Evolutionary conservation across 2,888 invertebrate species (phyloP), one percentile per base, ranked within the genome.

Genomic region (Orchesellides sinensis): DNA sequence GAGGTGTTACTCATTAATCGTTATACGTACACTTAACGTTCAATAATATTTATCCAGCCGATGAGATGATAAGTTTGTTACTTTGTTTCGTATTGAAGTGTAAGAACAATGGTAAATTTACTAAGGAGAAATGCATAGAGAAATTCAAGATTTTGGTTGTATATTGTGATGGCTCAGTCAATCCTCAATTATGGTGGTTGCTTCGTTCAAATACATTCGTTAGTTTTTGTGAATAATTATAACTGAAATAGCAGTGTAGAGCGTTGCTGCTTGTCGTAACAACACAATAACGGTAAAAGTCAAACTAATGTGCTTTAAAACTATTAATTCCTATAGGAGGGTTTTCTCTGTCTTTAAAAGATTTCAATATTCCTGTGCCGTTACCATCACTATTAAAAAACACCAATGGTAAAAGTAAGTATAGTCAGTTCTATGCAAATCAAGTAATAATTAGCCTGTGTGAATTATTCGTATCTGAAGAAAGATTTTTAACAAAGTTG

Each of bases 251-350:
- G 40, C 14, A 40, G 40, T 14, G 2, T 14, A 32, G n/a, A 40
- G 40, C 40, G 40, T n/a, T 17, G 19, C 25, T 59, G 59, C 59
- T 59, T 59, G 23, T 59, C 23, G 59, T 59, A 59, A 59, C 56
- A 25, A 68, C 17, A 27, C 68, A 68, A 68, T 49, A 69, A 69
- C 75, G 54, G 54, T 75, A 75, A 75, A 75, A 75, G 75, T 75
- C 75, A 75, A 66, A 75, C 66, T 66, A 40, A 75, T 75, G 75
- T 75, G 75, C 75, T 75, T 75, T 75, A 75, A 47, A n/a, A n/a
- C n/a, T 17, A 23, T 54, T 32, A n/a, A 54, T 69, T 54, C 14
- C 14, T 52, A 69, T 6, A 27, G 12, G 21, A 47, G 3, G n/a
- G n/a, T 21, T 66, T 25, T 12, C 45, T 35, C 6, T 52, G 19